Evolutionary conservation across 2,888 invertebrate species (phyloP), one percentile per base, ranked within the genome.

Genomic region (Xylota segnis): DNA sequence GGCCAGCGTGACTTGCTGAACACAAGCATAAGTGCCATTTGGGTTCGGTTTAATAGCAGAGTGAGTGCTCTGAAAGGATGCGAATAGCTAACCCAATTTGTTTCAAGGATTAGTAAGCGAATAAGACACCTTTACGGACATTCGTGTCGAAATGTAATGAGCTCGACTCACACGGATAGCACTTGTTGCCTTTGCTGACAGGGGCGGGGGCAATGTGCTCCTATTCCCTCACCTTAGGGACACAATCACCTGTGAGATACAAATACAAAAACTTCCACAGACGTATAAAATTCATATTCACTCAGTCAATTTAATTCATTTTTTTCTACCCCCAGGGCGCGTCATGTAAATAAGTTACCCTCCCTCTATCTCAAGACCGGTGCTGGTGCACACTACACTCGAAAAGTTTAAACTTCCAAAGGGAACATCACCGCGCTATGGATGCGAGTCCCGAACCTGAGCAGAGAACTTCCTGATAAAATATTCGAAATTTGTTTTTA

Each of bases 401-500:
- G n/a, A 34, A 63, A 70, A 70, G 70, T 70, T 45, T 12, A 5
- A 71, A 71, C 61, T 56, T 43, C 10, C 14, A 32, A 27, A 29
- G 14, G 10, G 5, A 56, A 58, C 54, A 56, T 47, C 47, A 65
- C 65, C 37, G 23, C 12, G 52, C 32, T 78, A 54, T 58, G 47
- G 47, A n/a, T 29, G n/a, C n/a, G 32, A 43, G 59, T 68, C 68
- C 14, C 23, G 23, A 68, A 77, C 52, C 54, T 52, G 61, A 52
- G 18, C 40, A 52, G 56, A 29, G 16, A 82, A 76, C 32, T 76
- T 72, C 56, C 66, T 56, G 71, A 66, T 72, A 77, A 68, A 83
- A 83, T 78, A 74, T 83, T 68, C 40, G 68, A 78, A 78, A 78
- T 72, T 56, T 74, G 54, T 78, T 74, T 23, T 50, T 27, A 72